Base-by-base conservation (phyloP, 1,140 invertebrate genomes). In the Steinernema feltiae region DNA sequence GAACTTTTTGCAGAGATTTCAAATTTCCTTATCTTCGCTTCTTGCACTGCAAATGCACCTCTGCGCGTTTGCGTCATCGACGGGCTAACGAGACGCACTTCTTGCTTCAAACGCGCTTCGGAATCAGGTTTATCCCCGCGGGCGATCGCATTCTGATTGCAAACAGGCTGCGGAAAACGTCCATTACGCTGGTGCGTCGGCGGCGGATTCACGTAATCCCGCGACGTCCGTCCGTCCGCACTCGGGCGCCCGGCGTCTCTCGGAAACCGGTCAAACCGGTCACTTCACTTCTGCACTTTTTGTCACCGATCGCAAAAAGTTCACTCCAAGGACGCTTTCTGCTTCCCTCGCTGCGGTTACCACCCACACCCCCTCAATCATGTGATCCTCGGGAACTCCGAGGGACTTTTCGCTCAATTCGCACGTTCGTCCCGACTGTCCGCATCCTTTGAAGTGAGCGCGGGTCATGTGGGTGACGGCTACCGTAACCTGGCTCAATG, bases 161-260 rank as follows among this genome's bases (percentile, higher is more conserved):
- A 63, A 63, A 63, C 53, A 63, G 53, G 53, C 53, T 63, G 53
- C 53, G 53, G 53, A 63, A 63, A 63, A 63, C 53, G 53, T 3
- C 53, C 53, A 63, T 63, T 63, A 63, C 53, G 53, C 53, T 3
- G 53, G 7, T 41, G 7, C 7, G 12, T 15, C 53, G 24, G 41
- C 41, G 41, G 7, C 24, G 24, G 53, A 63, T 63, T 63, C 53
- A 63, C 53, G 53, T 63, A 63, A 63, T 63, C 53, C 53, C 53
- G 53, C 53, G 12, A 63, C 41, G 41, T 46, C 2, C 35, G 35
- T 41, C 35, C 35, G 7, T 41, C 18, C 35, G 35, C 35, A 41
- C 35, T 41, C 7, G 18, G 35, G 7, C 35, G 35, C 35, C 35
- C 35, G 18, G 35, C 35, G 18, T 41, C 18, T 41, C 53, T 21